Evolutionary conservation across 2,797 vertebrate species (phyloP).

Genomic region (Bryconaethiops microstoma): DNA sequence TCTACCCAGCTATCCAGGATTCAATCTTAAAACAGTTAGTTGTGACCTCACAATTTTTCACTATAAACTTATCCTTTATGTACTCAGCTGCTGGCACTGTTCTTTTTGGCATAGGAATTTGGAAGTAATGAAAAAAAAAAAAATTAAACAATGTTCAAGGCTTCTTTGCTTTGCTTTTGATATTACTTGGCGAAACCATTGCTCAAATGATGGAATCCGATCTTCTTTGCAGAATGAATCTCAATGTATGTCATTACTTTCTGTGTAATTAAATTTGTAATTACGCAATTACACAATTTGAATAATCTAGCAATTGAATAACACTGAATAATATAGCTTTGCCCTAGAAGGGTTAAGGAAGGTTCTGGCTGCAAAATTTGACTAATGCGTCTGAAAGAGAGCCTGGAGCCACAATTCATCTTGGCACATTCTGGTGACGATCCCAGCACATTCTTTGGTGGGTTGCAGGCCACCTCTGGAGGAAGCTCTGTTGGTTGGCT

Average conservation of each 20-base stretch:
- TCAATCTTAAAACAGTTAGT: too few species aligned
- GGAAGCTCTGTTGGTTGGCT: conserved; percentile 54
- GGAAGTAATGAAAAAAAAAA: not conserved
- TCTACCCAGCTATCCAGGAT: too few species aligned
- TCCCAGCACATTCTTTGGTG: conserved; percentile 59
- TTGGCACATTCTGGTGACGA: conserved; percentile 54
- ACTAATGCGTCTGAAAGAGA: conserved; percentile 53
- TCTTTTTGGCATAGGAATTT: not conserved
- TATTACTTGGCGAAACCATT: too few species aligned
- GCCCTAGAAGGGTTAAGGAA: conserved; percentile 32
- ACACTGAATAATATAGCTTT: not conserved
- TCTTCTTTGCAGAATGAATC: not conserved
- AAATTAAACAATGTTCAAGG: not conserved
- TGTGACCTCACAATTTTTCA: too few species aligned
- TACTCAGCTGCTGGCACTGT: not conserved
- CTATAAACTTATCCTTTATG: too few species aligned
- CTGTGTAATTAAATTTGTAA: not conserved
- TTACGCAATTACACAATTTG: not conserved
- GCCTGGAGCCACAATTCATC: conserved; percentile 53
- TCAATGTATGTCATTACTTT: not conserved
- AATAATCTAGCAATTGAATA: not conserved
- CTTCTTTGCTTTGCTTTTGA: not conserved
- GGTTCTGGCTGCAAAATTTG: conserved; percentile 51
- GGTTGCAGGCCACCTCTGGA: conserved; percentile 55
- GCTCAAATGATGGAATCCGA: too few species aligned